A percentile compares a stretch with the other conserved stretches of the same genome.
These are phyloP conservation scores for Cheilosia grossa DNA, from an alignment of 2,888 invertebrate species.

Conservation along the genomic window DNA sequence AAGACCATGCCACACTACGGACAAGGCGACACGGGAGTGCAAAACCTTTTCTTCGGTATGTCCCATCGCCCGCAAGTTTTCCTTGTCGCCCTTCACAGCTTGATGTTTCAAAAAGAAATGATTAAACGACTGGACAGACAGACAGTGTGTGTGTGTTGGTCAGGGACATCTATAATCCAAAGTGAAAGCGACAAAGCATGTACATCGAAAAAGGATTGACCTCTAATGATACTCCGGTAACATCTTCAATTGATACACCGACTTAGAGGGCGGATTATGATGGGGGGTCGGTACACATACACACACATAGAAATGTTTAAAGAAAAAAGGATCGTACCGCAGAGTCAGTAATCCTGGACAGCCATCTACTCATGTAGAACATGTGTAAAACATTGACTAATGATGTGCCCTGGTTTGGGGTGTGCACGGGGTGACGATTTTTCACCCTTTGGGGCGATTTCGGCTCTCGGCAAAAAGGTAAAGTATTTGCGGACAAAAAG, in stretches of 20 bases:
- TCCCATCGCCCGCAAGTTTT: constrained; percentile 35
- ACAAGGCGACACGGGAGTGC: constrained; percentile 3
- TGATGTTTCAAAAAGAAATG: constrained; percentile 44
- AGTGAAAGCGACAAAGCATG: constrained; percentile 22
- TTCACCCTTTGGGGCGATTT: constrained; percentile 31
- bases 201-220: constrained; percentile 52
- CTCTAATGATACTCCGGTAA: constrained; percentile 35
- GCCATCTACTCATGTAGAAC: constrained; percentile 53
- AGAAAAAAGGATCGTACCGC: constrained; percentile 27
- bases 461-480: background rate
- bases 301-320: background rate
- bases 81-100: constrained; percentile 29
- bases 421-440: constrained; percentile 35
- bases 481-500: constrained; percentile 1
- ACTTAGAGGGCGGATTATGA: constrained; percentile 37
- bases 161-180: constrained; percentile 43
- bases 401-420: constrained; percentile 35
- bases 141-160: background rate
- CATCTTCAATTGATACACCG: constrained; percentile 55
- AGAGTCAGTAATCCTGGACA: constrained; percentile 51
- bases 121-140: constrained; percentile 43
- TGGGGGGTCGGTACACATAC: background rate
- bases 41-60: constrained; percentile 14
- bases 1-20: constrained; percentile 30
- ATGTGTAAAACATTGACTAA: constrained; percentile 69